Base-by-base conservation (phyloP, 2,797 vertebrate species). In the Pangasius mekongensis region DNA sequence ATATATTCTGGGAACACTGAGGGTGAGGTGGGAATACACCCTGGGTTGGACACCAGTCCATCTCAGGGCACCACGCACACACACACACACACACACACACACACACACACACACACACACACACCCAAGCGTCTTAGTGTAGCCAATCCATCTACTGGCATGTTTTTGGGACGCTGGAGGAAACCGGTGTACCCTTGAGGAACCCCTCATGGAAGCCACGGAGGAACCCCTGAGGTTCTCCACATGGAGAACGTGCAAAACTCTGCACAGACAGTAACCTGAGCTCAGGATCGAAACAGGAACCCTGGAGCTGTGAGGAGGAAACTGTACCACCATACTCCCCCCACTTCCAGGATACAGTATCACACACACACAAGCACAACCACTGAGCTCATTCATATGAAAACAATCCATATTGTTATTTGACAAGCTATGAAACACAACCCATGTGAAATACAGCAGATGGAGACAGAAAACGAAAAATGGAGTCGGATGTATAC, bases 361-460 rank as follows among this genome's bases (percentile, higher is more conserved):
- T 20, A 54, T 36, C 9, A 36, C 20, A 58, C 54, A 36, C 2
- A 36, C 2, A 58, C 80, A 64, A 10, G 81, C 22, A 43, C 3
- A 16, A 49, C 47, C 16, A 47, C 8, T 60, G 64, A 64, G 0
- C 36, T 82, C 14, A 4, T 49, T 49, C 27, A 66, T 18, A 47
- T 47, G 27, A 49, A 10, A 39, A 11, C 11, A 43, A 43, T 43
- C 43, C 43, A 43, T 43, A 43, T 60, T 22, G 52, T 80, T 58
- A 16, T 56, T 5, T 36, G 30, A 36, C 30, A 80, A 80, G 30
- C 11, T 81, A 39, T 36, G 5, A 64, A n/a, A 47, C 52, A 84
- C 58, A 83, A 71, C 54, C 33, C 11, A 83, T 14, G 58, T n/a
- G 7, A 86, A 64, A 74, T 30, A 82, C n/a, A 74, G 56, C 67